phyloP scores from a whole-genome alignment of 1,140 invertebrate species.

The Uloborus diversus region DNA sequence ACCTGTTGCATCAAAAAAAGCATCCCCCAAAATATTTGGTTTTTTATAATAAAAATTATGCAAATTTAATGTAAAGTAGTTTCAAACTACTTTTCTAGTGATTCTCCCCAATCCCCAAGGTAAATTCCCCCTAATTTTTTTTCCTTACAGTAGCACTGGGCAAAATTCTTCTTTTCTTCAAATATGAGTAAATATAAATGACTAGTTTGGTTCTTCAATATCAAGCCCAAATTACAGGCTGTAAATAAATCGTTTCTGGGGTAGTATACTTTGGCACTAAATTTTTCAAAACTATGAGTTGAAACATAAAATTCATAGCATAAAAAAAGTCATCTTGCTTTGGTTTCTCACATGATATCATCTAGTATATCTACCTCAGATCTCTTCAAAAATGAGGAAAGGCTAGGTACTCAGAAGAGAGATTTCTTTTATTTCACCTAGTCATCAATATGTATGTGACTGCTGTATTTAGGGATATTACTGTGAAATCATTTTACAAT shows the following conservation, averaged over 20 bases:
- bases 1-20: not conserved
- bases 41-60: not conserved
- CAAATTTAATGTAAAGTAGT: not conserved
- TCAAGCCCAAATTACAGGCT: too few relatives aligned
- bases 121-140: not conserved
- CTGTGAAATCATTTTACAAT: constrained; percentile 1
- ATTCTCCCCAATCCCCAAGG: not conserved
- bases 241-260: not conserved
- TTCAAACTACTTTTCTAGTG: not conserved
- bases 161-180: not conserved
- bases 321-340: not conserved
- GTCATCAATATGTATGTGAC: too few relatives aligned
- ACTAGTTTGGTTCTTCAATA: too few relatives aligned
- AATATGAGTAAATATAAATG: not conserved
- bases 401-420: too few relatives aligned
- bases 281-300: not conserved
- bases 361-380: not conserved
- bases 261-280: not conserved
- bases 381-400: too few relatives aligned
- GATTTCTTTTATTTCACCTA: too few relatives aligned
- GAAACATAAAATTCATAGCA: not conserved
- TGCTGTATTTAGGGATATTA: not conserved
- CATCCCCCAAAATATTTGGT: not conserved
- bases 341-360: not conserved
- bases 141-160: not conserved